phyloP scores from a whole-genome alignment of 2,113 vertebrate genomes.

The Mungos mungo region DNA sequence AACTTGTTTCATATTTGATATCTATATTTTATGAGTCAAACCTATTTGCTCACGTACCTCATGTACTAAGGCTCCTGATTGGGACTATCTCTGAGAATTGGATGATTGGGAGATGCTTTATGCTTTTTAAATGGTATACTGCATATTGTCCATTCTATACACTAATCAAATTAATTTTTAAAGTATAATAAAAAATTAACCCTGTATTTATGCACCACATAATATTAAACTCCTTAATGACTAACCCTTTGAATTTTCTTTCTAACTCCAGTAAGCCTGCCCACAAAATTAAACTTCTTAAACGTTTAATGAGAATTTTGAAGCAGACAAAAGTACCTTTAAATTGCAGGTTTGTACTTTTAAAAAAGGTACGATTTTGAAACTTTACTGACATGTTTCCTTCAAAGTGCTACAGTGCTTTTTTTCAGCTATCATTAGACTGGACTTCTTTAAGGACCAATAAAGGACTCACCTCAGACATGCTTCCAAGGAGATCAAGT shows the following conservation, averaged over 20 bases:
- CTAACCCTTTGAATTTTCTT: neutral
- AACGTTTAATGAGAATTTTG: neutral
- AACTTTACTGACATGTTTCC: neutral
- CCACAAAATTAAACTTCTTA: neutral
- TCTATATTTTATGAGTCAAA: neutral
- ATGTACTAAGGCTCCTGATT: neutral
- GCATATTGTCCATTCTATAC: neutral
- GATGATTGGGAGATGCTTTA: neutral
- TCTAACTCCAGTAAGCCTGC: neutral
- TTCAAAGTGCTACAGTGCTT: neutral
- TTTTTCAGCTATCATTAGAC: neutral
- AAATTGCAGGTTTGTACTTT: neutral
- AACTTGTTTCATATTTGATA: neutral
- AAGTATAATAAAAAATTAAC: neutral
- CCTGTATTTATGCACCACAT: neutral
- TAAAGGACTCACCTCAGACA: slow-evolving; percentile 11
- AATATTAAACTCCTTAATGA: neutral
- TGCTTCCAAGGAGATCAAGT: neutral
- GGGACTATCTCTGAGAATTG: neutral
- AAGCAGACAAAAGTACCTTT: slow-evolving; percentile 25
- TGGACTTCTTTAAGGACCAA: slow-evolving; percentile 12
- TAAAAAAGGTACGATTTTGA: neutral
- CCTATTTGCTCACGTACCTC: neutral
- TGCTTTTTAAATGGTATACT: neutral
- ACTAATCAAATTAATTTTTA: slow-evolving; percentile 35